phyloP scores from a whole-genome alignment of 2,888 invertebrate species.

The Mythimna vitellina region DNA sequence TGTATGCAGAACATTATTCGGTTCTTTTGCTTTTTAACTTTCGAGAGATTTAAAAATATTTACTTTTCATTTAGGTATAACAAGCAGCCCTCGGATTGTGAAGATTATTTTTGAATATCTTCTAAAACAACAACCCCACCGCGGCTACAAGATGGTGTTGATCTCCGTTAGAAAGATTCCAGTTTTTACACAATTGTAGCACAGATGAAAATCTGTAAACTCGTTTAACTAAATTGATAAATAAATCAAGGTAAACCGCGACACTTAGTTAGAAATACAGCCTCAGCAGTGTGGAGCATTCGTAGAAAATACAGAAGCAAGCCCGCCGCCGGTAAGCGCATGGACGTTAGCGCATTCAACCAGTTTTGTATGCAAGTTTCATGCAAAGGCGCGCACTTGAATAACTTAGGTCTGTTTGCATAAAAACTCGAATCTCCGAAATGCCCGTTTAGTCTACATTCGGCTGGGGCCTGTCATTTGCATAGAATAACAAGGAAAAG shows the following conservation, averaged over 20 bases:
- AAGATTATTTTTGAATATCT: slow-evolving; percentile 62
- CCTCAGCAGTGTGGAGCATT: slow-evolving; percentile 41
- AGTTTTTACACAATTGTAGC: slow-evolving; percentile 28
- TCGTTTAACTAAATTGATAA: slow-evolving; percentile 61
- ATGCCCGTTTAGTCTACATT: slow-evolving; percentile 86
- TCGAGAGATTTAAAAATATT: slow-evolving; percentile 64
- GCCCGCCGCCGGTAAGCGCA: slow-evolving; percentile 67
- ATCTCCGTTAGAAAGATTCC: slow-evolving; percentile 51
- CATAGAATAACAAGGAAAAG: slow-evolving; percentile 88
- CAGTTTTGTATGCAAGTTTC: slow-evolving; percentile 85
- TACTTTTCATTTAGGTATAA: slow-evolving; percentile 69
- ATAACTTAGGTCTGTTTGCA: slow-evolving; percentile 89
- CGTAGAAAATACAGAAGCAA: slow-evolving; percentile 63
- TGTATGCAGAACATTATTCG: slow-evolving; percentile 59
- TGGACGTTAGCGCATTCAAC: slow-evolving; percentile 82
- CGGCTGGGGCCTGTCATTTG: slow-evolving; percentile 83
- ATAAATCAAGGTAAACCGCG: slow-evolving; percentile 56
- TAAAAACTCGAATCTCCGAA: slow-evolving; percentile 88
- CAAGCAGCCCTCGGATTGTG: slow-evolving; percentile 56
- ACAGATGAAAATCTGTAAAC: slow-evolving; percentile 40
- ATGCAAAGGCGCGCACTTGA: slow-evolving; percentile 86
- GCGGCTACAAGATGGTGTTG: slow-evolving; percentile 36
- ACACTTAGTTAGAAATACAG: slow-evolving; percentile 65
- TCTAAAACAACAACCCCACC: slow-evolving; percentile 56
- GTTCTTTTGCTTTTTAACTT: slow-evolving; percentile 54